phyloP scores from a whole-genome alignment of 2,888 invertebrate species.

The Drosophila austrosaltans region DNA sequence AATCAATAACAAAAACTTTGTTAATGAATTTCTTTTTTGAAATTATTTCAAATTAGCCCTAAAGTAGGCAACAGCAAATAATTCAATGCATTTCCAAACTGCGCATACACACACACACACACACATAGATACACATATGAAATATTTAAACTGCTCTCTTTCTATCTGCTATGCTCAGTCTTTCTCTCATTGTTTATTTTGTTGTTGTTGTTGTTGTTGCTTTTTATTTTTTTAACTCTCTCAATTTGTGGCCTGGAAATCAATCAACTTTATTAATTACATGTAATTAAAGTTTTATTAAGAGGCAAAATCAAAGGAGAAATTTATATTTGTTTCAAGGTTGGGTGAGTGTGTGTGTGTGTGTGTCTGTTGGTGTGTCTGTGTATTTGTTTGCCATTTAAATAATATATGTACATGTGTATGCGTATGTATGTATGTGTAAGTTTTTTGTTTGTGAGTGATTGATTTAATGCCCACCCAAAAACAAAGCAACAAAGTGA shows the following conservation, averaged over 20 bases:
- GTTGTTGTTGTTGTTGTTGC: too few species aligned
- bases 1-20: too few species aligned
- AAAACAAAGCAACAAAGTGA: neutral
- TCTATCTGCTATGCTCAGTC: neutral
- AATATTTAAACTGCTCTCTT: neutral
- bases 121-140: neutral
- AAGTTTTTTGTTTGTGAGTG: conserved; percentile 1
- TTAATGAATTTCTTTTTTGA: neutral
- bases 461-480: conserved; percentile 11
- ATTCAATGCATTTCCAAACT: neutral
- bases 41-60: neutral
- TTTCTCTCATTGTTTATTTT: neutral
- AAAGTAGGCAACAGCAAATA: conserved; percentile 5
- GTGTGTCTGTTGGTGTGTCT: conserved; percentile 21
- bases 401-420: conserved; percentile 41
- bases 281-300: conserved; percentile 74
- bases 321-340: conserved; percentile 62
- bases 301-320: conserved; percentile 43
- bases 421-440: neutral
- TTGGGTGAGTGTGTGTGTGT: conserved; percentile 45
- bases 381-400: conserved; percentile 64
- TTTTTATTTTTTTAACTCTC: neutral
- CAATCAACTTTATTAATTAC: conserved; percentile 72
- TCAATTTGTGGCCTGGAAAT: conserved; percentile 44
- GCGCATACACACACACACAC: neutral